Percentiles rank a stretch among this genome's conserved stretches.
Evolutionary conservation across 1,140 invertebrate genomes (phyloP).

Genomic region (Amphibalanus amphitrite): DNA sequence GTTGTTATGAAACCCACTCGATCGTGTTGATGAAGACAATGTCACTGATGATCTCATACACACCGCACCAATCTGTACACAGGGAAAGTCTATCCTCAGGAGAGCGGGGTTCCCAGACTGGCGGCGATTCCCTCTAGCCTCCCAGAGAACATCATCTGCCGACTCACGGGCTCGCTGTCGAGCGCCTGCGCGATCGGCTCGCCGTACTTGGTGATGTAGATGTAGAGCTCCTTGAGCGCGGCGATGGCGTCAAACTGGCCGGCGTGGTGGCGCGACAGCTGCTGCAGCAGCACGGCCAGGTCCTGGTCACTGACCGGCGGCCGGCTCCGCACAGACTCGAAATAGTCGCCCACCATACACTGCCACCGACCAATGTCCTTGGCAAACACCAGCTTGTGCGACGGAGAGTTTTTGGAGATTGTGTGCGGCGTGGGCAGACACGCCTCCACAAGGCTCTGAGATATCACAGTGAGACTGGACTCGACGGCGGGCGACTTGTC

Average conservation of each 20-base stretch:
- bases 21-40: too few species aligned
- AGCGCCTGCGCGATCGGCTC: slow-evolving; percentile 49
- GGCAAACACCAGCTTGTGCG: slow-evolving; percentile 83
- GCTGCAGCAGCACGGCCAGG: slow-evolving; percentile 77
- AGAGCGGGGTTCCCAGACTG: not conserved
- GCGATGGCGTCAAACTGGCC: slow-evolving; percentile 78
- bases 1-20: too few species aligned
- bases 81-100: not conserved
- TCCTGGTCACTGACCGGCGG: slow-evolving; percentile 82
- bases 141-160: not conserved
- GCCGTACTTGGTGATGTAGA: slow-evolving; percentile 84
- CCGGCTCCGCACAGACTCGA: slow-evolving; percentile 59
- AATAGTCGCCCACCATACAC: slow-evolving; percentile 54
- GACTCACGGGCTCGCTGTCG: not conserved
- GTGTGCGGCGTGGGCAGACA: slow-evolving; percentile 79
- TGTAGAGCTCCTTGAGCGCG: slow-evolving; percentile 81
- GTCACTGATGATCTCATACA: too few species aligned
- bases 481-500: slow-evolving; percentile 82
- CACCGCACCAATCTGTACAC: too few species aligned
- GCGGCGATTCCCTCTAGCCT: not conserved
- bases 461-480: slow-evolving; percentile 80
- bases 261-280: slow-evolving; percentile 63
- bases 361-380: slow-evolving; percentile 77
- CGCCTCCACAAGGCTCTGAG: slow-evolving; percentile 90
- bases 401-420: slow-evolving; percentile 82